Evolutionary conservation across 2,888 invertebrate species (phyloP).

Genomic region (Autographa pulchrina): DNA sequence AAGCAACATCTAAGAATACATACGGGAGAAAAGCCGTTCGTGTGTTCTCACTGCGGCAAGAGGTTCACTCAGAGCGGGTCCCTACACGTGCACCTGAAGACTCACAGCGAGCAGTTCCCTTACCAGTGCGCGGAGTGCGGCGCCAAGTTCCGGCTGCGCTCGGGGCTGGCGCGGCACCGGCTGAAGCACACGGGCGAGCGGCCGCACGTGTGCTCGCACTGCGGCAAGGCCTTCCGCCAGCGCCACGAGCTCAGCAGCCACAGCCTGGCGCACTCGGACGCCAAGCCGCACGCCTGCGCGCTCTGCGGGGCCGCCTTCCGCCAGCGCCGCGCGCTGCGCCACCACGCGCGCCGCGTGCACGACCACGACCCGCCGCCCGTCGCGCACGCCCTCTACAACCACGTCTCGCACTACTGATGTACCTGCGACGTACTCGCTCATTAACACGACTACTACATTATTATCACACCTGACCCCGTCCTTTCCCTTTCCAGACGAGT

Average conservation of each 20-base stretch:
- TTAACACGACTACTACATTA: conserved; percentile 18
- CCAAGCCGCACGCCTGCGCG: conserved; percentile 88
- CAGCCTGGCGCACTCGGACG: conserved; percentile 84
- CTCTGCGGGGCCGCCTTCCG: conserved; percentile 89
- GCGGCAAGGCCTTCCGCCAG: conserved; percentile 89
- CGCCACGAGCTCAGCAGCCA: conserved; percentile 90
- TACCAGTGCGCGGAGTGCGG: conserved; percentile 90
- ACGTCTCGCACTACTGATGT: conserved; percentile 36
- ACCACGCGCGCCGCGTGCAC: conserved; percentile 86
- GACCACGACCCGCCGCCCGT: conserved; percentile 8
- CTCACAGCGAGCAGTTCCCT: conserved; percentile 89
- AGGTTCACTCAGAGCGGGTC: conserved; percentile 91
- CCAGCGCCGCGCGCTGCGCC: conserved; percentile 74
- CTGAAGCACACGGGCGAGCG: conserved; percentile 91
- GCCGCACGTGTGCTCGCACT: conserved; percentile 89
- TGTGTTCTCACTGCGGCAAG: conserved; percentile 90
- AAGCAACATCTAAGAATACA: conserved; percentile 90
- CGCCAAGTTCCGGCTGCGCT: conserved; percentile 89
- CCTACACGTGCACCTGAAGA: conserved; percentile 90
- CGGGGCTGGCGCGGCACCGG: conserved; percentile 88
- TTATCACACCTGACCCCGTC: conserved; percentile 42
- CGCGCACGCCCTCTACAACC: conserved; percentile 17
- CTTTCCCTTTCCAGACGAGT: conserved; percentile 50
- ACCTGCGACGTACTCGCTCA: conserved; percentile 17
- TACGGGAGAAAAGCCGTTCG: conserved; percentile 89